phyloP scores from a whole-genome alignment of 2,113 vertebrate species.

The Tetraodon nigroviridis region DNA sequence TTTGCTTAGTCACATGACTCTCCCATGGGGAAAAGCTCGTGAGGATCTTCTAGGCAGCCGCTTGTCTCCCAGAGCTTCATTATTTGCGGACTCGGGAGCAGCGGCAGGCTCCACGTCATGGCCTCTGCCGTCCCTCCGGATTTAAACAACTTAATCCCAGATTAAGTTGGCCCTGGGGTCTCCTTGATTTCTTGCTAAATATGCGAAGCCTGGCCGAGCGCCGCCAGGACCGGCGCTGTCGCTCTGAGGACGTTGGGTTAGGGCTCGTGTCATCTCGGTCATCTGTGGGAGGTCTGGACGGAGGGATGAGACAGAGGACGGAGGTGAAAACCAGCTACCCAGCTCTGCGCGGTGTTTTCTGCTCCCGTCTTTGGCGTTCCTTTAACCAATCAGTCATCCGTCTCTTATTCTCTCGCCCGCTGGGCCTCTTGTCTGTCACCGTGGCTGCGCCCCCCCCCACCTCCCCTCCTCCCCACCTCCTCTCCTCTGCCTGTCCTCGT shows the following conservation, averaged over 20 bases:
- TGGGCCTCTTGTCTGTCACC: conserved; percentile 28
- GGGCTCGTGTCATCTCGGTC: conserved; percentile 2
- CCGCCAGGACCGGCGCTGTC: too few relatives aligned
- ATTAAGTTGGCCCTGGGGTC: too few relatives aligned
- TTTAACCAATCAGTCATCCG: conserved; percentile 24
- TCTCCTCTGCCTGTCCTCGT: conserved; percentile 5
- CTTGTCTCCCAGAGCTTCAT: too few relatives aligned
- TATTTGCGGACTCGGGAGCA: too few relatives aligned
- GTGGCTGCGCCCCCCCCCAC: not conserved
- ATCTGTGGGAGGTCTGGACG: conserved; percentile 56
- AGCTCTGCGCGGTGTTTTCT: conserved; percentile 31
- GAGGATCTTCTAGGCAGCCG: conserved; percentile 15
- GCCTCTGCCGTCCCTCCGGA: too few relatives aligned
- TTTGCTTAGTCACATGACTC: too few relatives aligned
- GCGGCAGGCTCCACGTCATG: too few relatives aligned
- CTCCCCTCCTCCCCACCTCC: not conserved
- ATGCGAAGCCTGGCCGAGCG: too few relatives aligned
- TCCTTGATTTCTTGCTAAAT: too few relatives aligned
- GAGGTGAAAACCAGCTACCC: conserved; percentile 15
- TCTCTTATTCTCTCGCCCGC: conserved; percentile 11
- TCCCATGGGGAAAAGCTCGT: conserved; percentile 9
- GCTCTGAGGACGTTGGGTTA: too few relatives aligned
- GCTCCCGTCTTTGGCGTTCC: conserved; percentile 30
- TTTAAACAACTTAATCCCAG: too few relatives aligned
- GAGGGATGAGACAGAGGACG: conserved; percentile 54